A percentile compares a stretch with the other conserved stretches of the same genome.
phyloP scores from a whole-genome alignment of 2,888 invertebrate genomes.

The Himalopsyche anomala region DNA sequence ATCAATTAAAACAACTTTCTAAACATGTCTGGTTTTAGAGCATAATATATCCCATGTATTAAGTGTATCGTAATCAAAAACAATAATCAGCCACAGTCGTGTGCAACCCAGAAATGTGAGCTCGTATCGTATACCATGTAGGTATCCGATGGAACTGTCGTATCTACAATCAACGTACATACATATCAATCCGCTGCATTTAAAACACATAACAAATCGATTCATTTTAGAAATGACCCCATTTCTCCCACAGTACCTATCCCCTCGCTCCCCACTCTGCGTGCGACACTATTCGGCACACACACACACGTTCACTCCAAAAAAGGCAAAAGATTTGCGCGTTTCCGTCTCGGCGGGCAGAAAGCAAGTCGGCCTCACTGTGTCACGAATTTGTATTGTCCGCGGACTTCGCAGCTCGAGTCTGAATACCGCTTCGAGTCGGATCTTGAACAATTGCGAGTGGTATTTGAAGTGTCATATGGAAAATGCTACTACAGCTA shows the following conservation, averaged over 20 bases:
- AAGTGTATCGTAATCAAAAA: slow-evolving; percentile 20
- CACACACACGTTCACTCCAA: slow-evolving; percentile 62
- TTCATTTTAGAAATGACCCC: slow-evolving; percentile 51
- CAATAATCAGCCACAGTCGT: not conserved
- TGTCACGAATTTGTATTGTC: not conserved
- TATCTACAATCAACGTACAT: not conserved
- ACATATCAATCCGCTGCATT: not conserved
- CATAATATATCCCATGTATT: slow-evolving; percentile 7
- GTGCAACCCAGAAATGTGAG: not conserved
- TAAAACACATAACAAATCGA: slow-evolving; percentile 9
- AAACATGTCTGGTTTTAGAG: slow-evolving; percentile 22
- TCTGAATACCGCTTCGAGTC: not conserved
- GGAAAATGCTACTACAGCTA: not conserved
- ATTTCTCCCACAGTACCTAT: slow-evolving; percentile 16
- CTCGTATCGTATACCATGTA: not conserved
- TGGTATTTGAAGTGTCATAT: not conserved
- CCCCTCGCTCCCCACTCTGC: not conserved
- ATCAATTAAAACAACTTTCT: slow-evolving; percentile 43
- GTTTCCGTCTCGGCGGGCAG: slow-evolving; percentile 54
- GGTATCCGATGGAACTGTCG: not conserved
- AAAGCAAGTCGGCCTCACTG: not conserved
- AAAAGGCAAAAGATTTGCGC: slow-evolving; percentile 59
- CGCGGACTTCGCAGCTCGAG: not conserved
- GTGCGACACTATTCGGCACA: slow-evolving; percentile 16
- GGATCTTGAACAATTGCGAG: not conserved